Conservation (phyloP, 1,140 invertebrate genomes). For the Coptotermes formosanus region DNA sequence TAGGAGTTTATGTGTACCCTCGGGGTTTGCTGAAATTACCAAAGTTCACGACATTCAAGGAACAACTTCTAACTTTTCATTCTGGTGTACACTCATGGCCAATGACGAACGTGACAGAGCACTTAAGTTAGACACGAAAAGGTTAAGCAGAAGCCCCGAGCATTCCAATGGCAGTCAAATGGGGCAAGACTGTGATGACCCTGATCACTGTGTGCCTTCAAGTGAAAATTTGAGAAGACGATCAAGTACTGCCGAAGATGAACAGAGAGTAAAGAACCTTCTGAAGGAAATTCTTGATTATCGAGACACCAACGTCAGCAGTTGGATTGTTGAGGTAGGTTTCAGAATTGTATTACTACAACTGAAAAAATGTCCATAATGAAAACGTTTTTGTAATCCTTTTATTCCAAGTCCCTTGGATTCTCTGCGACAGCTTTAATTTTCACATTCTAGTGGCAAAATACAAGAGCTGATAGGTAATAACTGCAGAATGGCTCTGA, state of each 20-base stretch:
- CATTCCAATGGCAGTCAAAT: not conserved
- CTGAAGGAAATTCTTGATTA: conserved; percentile 48
- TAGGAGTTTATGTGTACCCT: no score
- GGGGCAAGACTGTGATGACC: not conserved
- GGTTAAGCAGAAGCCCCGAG: not conserved
- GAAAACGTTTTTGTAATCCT: no score
- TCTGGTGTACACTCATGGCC: not conserved
- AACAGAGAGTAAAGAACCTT: conserved; percentile 34
- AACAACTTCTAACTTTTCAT: not conserved
- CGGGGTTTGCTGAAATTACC: not conserved
- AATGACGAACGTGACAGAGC: not conserved
- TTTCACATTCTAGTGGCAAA: no score
- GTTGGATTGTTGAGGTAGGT: conserved; percentile 53
- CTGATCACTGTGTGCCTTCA: not conserved
- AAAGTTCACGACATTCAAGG: not conserved
- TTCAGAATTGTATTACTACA: no score
- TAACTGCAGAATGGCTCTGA: no score
- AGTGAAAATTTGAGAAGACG: not conserved
- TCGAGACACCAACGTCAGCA: conserved; percentile 48
- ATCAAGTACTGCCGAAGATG: conserved; percentile 38
- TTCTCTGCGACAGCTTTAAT: no score
- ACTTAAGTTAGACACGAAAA: not conserved
- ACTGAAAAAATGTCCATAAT: no score
- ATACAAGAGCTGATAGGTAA: no score
- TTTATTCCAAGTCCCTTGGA: no score